Evolutionary conservation across 37 sponge, comb jelly and placozoan genomes (phyloP), one percentile per base, ranked within the genome.

Genomic region (Beroe forskalii): DNA sequence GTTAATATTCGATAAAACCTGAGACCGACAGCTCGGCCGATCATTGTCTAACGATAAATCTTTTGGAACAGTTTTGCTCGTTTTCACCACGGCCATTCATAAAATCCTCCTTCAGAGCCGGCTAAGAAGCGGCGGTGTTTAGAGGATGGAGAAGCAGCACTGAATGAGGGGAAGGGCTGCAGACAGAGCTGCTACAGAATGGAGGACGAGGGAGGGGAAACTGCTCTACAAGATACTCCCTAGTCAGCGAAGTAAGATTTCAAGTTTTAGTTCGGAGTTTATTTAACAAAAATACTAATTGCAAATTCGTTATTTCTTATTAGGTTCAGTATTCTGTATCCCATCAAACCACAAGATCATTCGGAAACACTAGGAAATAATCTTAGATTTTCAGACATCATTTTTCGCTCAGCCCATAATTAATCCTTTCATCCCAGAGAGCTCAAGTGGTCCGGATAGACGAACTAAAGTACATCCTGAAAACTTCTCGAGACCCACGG

Each of bases 171-270:
- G 55, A 48, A 12, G 55, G 55, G 12, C 12, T 6, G 55, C 12
- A 48, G 12, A 48, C 55, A 12, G 55, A 12, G 12, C 12, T 12
- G n/a, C 25, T 6, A 63, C 28, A 63, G 66, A 69, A 17, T 80
- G 86, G 86, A 41, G 55, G 42, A 80, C 86, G 2, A 35, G 86
- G 30, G 86, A 80, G 40, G 86, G 86, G 27, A 80, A 80, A 80
- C 86, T 80, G 0, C 86, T 80, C 8, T 69, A 35, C 72, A 69
- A 69, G 38, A 69, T 69, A 1, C 38, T 69, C 35, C 38, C 72
- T n/a, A 63, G 66, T n/a, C n/a, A n/a, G n/a, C n/a, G n/a, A n/a
- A n/a, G n/a, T n/a, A n/a, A n/a, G n/a, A n/a, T n/a, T n/a, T n/a
- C n/a, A n/a, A n/a, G n/a, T n/a, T n/a, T n/a, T n/a, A n/a, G n/a